A percentile compares a stretch with the other conserved stretches of the same genome.
Evolutionary conservation across 2,888 invertebrate species (phyloP).

Genomic region (Nineta flava): DNA sequence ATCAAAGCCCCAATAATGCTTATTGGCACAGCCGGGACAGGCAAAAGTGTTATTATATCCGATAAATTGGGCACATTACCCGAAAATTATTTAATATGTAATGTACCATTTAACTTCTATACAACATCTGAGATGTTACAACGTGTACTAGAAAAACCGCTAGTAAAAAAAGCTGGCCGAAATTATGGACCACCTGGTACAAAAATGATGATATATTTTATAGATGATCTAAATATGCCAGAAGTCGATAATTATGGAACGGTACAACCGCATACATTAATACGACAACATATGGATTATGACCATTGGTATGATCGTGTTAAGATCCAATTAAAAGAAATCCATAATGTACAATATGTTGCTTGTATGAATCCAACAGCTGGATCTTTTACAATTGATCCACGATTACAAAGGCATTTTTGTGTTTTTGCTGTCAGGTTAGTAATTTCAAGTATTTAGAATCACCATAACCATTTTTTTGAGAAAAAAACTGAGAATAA

Average conservation of each 20-base stretch:
- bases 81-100: slow-evolving; percentile 66
- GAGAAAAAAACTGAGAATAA: too few relatives aligned
- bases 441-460: too few relatives aligned
- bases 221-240: slow-evolving; percentile 96
- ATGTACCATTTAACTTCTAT: slow-evolving; percentile 90
- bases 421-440: slow-evolving; percentile 72
- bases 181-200: slow-evolving; percentile 90
- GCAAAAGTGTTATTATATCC: slow-evolving; percentile 81
- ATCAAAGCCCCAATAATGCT: slow-evolving; percentile 77
- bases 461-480: not conserved
- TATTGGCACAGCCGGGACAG: slow-evolving; percentile 77
- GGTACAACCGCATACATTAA: slow-evolving; percentile 86
- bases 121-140: slow-evolving; percentile 88
- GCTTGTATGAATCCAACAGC: slow-evolving; percentile 95
- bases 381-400: slow-evolving; percentile 86
- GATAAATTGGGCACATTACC: slow-evolving; percentile 62
- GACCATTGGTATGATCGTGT: slow-evolving; percentile 88
- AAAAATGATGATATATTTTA: slow-evolving; percentile 82
- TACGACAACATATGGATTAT: slow-evolving; percentile 87
- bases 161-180: slow-evolving; percentile 89
- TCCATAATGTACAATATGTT: slow-evolving; percentile 85
- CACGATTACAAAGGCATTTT: slow-evolving; percentile 76
- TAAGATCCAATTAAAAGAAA: slow-evolving; percentile 75
- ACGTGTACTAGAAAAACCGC: slow-evolving; percentile 70
- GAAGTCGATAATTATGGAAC: slow-evolving; percentile 90